Base-by-base conservation (phyloP, 2,888 invertebrate species). In the Mesochorus sp. region DNA sequence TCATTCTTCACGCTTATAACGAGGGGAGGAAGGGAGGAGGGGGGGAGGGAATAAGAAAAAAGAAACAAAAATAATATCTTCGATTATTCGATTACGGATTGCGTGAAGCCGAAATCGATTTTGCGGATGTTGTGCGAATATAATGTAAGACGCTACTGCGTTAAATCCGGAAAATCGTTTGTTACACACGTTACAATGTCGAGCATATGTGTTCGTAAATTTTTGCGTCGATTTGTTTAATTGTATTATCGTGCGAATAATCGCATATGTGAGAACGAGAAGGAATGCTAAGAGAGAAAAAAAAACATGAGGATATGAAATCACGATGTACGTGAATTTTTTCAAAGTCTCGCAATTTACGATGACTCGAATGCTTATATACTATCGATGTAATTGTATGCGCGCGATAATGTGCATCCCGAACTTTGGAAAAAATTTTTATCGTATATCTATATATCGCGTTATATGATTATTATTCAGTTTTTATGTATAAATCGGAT, bases 61-160 rank as follows among this genome's bases (percentile, higher is more conserved):
- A 53, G 17, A 34, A 42, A 39, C 17, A 37, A 12, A 12, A 10
- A n/a, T 17, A 73, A 75, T 72, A 81, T 62, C 73, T 77, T 82
- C 78, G 80, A 78, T 82, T 73, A 76, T 79, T 81, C 67, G 59
- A 79, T 67, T 73, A 68, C 49, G 47, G 59, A 74, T 5, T 28
- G 21, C 3, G 59, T 37, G 47, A 51, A 59, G 59, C 62, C 61
- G 64, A 44, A 39, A 26, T 76, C 19, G 53, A 42, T 59, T 67
- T 71, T 17, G 61, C 47, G 66, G 26, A 28, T 61, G n/a, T n/a
- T n/a, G 42, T 5, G 55, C 75, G 70, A 17, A 37, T 51, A 12
- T 24, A 26, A 17, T 64, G 12, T 59, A 57, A 59, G 26, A 64
- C 37, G 59, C 66, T 28, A 26, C 47, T 26, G 26, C 51, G 53